phyloP scores from a whole-genome alignment of 2,113 vertebrate species.

The Aldabrachelys gigantea region DNA sequence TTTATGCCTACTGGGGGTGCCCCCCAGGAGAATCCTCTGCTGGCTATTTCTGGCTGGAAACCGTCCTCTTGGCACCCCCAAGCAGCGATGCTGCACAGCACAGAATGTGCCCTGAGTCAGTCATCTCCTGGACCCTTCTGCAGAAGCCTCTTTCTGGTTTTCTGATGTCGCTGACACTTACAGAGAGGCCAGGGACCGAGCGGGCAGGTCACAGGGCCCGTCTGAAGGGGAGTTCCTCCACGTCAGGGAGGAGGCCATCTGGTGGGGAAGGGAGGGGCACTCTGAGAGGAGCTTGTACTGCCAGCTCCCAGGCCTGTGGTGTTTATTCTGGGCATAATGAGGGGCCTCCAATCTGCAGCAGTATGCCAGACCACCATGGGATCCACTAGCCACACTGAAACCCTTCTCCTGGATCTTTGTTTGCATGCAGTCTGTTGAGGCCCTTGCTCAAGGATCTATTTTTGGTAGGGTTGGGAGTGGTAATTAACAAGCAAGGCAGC shows the following conservation, averaged over 20 bases:
- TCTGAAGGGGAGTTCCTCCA: background rate
- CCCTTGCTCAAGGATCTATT: background rate
- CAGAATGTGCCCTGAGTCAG: background rate
- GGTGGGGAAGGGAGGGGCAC: background rate
- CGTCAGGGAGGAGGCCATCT: background rate
- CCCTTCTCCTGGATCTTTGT: background rate
- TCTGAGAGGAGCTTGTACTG: background rate
- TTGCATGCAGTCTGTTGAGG: background rate
- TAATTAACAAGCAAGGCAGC: background rate
- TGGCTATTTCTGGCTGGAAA: accelerated
- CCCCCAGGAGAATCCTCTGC: background rate
- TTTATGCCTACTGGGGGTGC: background rate
- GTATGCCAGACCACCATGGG: background rate
- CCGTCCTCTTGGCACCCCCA: background rate
- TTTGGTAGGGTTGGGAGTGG: background rate
- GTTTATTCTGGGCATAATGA: background rate
- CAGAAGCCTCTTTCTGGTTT: background rate
- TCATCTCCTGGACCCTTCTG: background rate
- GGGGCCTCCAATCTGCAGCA: background rate
- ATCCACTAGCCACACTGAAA: background rate
- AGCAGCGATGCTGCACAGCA: background rate
- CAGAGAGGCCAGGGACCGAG: background rate
- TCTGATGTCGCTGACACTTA: accelerated
- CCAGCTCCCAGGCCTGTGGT: background rate
- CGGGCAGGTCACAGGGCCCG: background rate